Percentiles rank a stretch among this genome's conserved stretches.
Evolutionary conservation across 2,113 vertebrate genomes (phyloP).

Genomic region (Eolophus roseicapilla): DNA sequence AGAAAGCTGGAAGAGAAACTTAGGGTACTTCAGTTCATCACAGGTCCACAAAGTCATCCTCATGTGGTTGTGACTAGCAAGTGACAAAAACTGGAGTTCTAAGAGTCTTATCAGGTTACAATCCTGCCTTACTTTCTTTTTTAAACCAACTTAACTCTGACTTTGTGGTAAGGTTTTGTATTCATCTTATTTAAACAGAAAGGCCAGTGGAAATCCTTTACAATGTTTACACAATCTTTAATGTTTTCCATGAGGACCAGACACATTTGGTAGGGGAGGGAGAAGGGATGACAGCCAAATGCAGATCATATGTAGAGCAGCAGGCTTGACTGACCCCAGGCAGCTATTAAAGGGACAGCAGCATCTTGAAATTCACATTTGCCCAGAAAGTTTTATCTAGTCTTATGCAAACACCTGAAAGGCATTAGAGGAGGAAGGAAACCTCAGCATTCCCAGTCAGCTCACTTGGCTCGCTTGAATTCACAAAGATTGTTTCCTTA

Average conservation of each 20-base stretch:
- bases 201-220: not conserved
- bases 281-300: not conserved
- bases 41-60: no score
- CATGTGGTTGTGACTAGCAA: no score
- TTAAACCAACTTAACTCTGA: not conserved
- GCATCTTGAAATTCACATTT: not conserved
- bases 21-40: no score
- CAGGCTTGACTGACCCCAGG: not conserved
- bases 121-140: not conserved
- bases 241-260: constrained; percentile 24
- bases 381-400: not conserved
- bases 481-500: not conserved
- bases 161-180: not conserved
- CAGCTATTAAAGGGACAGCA: not conserved
- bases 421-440: not conserved
- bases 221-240: not conserved
- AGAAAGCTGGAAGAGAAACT: no score
- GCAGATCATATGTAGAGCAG: not conserved
- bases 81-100: no score
- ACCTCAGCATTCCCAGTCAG: not conserved
- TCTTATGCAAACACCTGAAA: not conserved
- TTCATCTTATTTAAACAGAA: not conserved
- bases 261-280: not conserved
- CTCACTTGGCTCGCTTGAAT: not conserved
- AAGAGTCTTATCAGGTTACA: not conserved